Evolutionary conservation across 2,113 vertebrate genomes (phyloP).

Genomic region (Acanthochromis polyacanthus): DNA sequence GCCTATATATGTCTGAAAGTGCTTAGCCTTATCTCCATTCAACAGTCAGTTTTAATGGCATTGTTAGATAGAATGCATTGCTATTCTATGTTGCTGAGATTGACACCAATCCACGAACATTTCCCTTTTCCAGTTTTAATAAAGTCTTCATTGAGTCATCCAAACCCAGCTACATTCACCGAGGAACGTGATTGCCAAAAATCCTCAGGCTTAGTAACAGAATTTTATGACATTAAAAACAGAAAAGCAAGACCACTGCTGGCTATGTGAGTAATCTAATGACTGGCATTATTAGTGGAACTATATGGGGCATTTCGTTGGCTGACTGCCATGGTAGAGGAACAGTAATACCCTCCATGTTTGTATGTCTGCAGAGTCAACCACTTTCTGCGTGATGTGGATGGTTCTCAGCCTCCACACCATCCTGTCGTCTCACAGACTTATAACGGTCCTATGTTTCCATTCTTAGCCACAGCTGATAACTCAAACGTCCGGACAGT

Average conservation of each 20-base stretch:
- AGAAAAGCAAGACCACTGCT: background rate
- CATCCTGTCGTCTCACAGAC: background rate
- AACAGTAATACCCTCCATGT: background rate
- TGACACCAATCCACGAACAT: background rate
- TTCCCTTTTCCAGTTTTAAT: background rate
- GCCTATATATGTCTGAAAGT: background rate
- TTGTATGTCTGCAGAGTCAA: background rate
- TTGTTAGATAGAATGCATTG: no score
- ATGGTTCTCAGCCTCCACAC: background rate
- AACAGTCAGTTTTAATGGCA: background rate
- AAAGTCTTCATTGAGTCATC: background rate
- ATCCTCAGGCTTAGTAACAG: background rate
- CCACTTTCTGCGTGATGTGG: background rate
- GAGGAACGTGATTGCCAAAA: no score
- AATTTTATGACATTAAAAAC: background rate
- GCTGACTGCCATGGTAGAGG: background rate
- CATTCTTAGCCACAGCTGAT: slow-evolving; percentile 74
- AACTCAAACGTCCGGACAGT: slow-evolving; percentile 87
- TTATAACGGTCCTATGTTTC: slow-evolving; percentile 19
- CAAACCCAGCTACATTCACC: background rate
- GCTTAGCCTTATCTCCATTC: background rate
- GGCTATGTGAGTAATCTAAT: background rate
- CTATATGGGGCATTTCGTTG: background rate
- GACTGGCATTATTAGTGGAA: background rate
- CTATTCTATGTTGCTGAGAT: no score